Percentiles rank a stretch among this genome's conserved stretches.
Evolutionary conservation across 2,888 invertebrate genomes (phyloP).

Genomic region (Agrotis puta): DNA sequence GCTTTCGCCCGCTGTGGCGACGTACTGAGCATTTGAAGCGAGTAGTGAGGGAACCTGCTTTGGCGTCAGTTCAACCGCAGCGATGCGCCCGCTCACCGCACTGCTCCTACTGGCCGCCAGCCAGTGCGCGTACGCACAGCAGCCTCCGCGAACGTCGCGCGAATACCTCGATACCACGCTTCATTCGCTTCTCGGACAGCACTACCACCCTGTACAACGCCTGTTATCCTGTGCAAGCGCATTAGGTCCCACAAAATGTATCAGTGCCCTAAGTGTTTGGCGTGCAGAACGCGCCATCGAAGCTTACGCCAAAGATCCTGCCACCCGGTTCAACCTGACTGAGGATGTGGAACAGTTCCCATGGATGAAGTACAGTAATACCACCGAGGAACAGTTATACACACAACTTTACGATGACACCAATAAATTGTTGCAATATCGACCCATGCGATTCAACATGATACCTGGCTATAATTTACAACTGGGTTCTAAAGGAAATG

Average conservation of each 20-base stretch:
- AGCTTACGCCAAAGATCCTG: constrained; percentile 60
- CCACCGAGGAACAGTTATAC: constrained; percentile 87
- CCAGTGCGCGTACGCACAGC: constrained; percentile 73
- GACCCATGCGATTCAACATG: constrained; percentile 86
- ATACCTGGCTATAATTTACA: constrained; percentile 89
- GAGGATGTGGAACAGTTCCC: constrained; percentile 81
- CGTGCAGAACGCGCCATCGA: constrained; percentile 83
- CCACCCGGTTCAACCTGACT: constrained; percentile 68
- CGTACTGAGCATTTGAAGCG: constrained; percentile 75
- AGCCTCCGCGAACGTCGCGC: constrained; percentile 70
- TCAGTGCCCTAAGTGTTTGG: constrained; percentile 90
- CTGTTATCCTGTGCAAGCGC: constrained; percentile 75
- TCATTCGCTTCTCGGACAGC: constrained; percentile 66
- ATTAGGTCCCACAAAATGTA: constrained; percentile 89
- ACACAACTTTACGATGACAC: constrained; percentile 87
- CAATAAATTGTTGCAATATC: constrained; percentile 87
- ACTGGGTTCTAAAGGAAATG: constrained; percentile 88
- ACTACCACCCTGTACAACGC: constrained; percentile 64
- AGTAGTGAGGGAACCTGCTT: constrained; percentile 66
- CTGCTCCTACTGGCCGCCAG: constrained; percentile 79
- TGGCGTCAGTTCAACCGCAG: constrained; percentile 81
- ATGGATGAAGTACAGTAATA: constrained; percentile 83
- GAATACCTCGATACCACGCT: constrained; percentile 68
- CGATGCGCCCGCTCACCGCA: constrained; percentile 87
- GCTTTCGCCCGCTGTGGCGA: constrained; percentile 72